Evolutionary conservation across 2,888 invertebrate species (phyloP), one percentile per base, ranked within the genome.

Genomic region (Campopleginae sp.): DNA sequence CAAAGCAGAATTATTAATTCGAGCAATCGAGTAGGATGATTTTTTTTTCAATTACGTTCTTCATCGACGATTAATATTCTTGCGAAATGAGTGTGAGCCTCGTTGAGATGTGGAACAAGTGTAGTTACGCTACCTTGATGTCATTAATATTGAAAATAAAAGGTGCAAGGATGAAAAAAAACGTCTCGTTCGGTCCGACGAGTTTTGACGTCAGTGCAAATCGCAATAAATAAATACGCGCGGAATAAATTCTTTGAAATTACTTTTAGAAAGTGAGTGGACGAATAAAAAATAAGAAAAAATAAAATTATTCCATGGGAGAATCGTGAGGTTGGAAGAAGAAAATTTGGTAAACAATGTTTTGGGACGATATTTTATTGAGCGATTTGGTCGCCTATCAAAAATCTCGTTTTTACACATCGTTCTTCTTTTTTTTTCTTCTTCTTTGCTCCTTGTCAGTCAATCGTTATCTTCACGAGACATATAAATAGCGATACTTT

Each of bases 401-500:
- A 72, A 84, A 82, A 86, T 86, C 79, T 79, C 58, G 44, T 68
- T 82, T 78, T 78, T n/a, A 76, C 65, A 51, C 44, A 23, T 58
- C 46, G 27, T n/a, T 42, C 12, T 23, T 42, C 31, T 12, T 44
- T 23, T 48, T 27, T 27, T 7, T 44, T 61, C 46, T 38, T 51
- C 44, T 38, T 51, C 38, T 58, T 70, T 48, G 46, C 44, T 82
- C 63, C 63, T 63, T 61, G 63, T 75, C 79, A 44, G 51, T 58
- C 23, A 33, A 63, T 63, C 63, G 66, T 88, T 88, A 88, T 89
- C 89, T 68, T 23, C 12, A 7, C 61, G 81, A 87, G 85, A 88
- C 87, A 48, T 85, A 86, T 85, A 88, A 86, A 88, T 86, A 86
- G 61, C 71, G 86, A 87, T 80, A 85, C 84, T 80, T 48, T 82